Percentiles rank a stretch among this genome's conserved stretches.
These are phyloP conservation scores for Anarhynchus alexandrinus DNA, from an alignment of 2,113 vertebrate genomes.

Conservation along the genomic window DNA sequence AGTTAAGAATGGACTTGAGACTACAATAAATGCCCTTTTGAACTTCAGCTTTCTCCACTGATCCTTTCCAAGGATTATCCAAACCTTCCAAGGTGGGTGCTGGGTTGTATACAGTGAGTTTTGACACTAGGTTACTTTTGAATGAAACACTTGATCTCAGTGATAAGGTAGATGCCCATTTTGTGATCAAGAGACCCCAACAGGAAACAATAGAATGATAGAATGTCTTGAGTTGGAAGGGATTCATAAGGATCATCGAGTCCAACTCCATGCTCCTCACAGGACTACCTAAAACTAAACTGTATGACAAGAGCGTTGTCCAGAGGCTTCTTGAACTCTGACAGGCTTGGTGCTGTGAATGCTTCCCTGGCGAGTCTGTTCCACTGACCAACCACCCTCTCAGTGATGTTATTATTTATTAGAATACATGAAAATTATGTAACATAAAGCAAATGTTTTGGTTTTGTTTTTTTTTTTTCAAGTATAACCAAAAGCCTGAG, in stretches of 20 bases:
- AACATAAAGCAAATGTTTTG: not conserved
- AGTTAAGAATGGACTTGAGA: not conserved
- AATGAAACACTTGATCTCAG: not conserved
- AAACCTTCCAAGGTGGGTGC: not conserved
- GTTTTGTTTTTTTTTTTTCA: not conserved
- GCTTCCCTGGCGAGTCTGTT: not conserved
- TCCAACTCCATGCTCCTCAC: not conserved
- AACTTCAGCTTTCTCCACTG: not conserved
- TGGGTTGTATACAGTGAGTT: not conserved
- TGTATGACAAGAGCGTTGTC: not conserved
- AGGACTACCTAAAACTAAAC: not conserved
- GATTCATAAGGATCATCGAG: not conserved
- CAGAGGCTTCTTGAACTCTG: not conserved
- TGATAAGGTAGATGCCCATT: not conserved
- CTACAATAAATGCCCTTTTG: not conserved
- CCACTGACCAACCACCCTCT: fast-evolving
- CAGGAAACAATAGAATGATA: not conserved
- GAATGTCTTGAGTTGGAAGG: not conserved
- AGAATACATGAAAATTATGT: not conserved
- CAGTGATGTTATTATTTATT: not conserved
- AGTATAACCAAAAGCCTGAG: not conserved
- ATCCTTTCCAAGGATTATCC: not conserved
- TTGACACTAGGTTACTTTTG: not conserved
- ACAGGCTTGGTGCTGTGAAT: not conserved
- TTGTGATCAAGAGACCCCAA: not conserved